Evolutionary conservation across 2,113 vertebrate species (phyloP).

Genomic region (Parotia lawesii): DNA sequence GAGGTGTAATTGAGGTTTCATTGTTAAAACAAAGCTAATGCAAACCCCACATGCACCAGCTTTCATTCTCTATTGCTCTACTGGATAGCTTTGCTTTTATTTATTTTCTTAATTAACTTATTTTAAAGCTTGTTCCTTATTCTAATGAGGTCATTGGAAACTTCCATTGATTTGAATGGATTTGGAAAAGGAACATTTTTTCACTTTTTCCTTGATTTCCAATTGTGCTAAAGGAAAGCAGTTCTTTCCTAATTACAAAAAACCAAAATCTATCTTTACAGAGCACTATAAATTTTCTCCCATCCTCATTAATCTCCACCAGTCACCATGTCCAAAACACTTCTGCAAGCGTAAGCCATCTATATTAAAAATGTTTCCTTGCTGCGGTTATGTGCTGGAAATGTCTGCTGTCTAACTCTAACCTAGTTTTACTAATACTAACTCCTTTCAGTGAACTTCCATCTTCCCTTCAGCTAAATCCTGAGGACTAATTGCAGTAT

Average conservation of each 20-base stretch:
- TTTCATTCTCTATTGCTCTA: background rate
- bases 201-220: background rate
- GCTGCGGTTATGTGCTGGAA: background rate
- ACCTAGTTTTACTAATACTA: background rate
- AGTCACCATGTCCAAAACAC: slow-evolving; percentile 2
- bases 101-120: background rate
- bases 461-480: background rate
- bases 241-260: background rate
- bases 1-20: background rate
- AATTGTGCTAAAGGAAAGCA: background rate
- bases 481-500: background rate
- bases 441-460: background rate
- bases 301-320: background rate
- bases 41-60: background rate
- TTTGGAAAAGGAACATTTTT: background rate
- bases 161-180: background rate
- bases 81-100: background rate
- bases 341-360: background rate
- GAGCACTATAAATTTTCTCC: background rate
- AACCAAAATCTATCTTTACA: background rate
- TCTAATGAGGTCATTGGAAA: background rate
- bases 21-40: background rate
- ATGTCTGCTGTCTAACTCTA: background rate
- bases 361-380: background rate
- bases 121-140: background rate